A percentile compares a stretch with the other conserved stretches of the same genome.
Evolutionary conservation across 2,113 vertebrate genomes (phyloP).

Genomic region (Paratilapia polleni): DNA sequence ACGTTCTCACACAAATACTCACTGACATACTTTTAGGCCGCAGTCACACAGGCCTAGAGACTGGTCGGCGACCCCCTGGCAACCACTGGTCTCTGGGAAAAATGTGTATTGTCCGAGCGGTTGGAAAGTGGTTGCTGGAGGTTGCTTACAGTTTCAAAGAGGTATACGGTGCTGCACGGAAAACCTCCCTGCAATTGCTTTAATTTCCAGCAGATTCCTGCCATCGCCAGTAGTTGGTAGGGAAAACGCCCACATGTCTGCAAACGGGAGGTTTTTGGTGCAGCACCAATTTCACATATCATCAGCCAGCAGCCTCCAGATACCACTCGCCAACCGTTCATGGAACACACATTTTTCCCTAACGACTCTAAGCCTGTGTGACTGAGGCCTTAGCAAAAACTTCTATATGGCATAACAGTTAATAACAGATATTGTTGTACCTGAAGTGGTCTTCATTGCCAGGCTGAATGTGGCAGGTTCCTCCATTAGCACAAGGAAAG

Average conservation of each 20-base stretch:
- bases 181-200: neutral
- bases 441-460: conserved; percentile 90
- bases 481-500: conserved; percentile 91
- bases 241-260: neutral
- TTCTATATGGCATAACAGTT: accelerated
- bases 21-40: neutral
- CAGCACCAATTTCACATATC: neutral
- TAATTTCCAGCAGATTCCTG: too few species aligned
- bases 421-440: conserved; percentile 70
- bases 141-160: accelerated
- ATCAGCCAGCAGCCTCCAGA: neutral
- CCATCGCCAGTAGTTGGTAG: accelerated
- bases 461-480: conserved; percentile 90
- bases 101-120: neutral
- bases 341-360: too few species aligned
- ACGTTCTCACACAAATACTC: neutral
- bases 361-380: too few species aligned
- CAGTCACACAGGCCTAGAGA: too few species aligned
- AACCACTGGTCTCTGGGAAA: too few species aligned
- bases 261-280: neutral
- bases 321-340: neutral
- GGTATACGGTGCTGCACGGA: neutral
- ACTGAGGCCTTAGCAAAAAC: neutral
- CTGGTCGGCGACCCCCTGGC: too few species aligned
- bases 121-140: neutral